Base-by-base conservation (phyloP, 1,140 invertebrate species). In the Leptinotarsa lineolata region DNA sequence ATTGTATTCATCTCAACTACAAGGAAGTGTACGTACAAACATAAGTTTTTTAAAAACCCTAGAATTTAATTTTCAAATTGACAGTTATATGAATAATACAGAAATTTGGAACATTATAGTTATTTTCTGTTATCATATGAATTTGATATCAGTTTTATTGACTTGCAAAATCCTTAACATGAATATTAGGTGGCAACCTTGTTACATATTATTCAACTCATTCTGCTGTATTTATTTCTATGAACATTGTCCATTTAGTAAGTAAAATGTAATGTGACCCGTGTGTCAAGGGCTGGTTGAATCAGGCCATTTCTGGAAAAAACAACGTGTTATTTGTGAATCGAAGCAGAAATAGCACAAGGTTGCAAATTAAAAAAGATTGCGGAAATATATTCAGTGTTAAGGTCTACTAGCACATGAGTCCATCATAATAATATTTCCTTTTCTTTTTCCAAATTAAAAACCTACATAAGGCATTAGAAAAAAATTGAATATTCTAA, bases 81-180 rank as follows among this genome's bases (percentile, higher is more conserved):
- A 8, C 30, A 39, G 30, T 39, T 2, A 39, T 39, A 39, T 39
- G 8, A 11, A 39, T 39, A 0, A 39, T 39, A 39, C 8, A 39
- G 30, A 18, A 60, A 11, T 60, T 60, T 60, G 21, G 12, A 60
- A 16, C n/a, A 60, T 8, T 13, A 60, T 15, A n/a, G 6, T 60
- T 0, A 60, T 60, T 21, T 60, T 60, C n/a, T 60, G n/a, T 60
- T n/a, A n/a, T 21, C 15, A 18, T 60, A 18, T 60, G 12, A 18
- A 60, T 18, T 8, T 21, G 21, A 60, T 60, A 60, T 60, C n/a
- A 11, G 21, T 21, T n/a, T 18, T 60, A 60, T 60, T 21, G 21
- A 21, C 21, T 60, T 60, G n/a, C 58, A 60, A n/a, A 60, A 60
- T 60, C 58, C 58, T 60, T 60, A 60, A 60, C 58, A 60, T 60